Evolutionary conservation across 2,797 vertebrate genomes (phyloP), one percentile per base, ranked within the genome.

Genomic region (Chelonia mydas): DNA sequence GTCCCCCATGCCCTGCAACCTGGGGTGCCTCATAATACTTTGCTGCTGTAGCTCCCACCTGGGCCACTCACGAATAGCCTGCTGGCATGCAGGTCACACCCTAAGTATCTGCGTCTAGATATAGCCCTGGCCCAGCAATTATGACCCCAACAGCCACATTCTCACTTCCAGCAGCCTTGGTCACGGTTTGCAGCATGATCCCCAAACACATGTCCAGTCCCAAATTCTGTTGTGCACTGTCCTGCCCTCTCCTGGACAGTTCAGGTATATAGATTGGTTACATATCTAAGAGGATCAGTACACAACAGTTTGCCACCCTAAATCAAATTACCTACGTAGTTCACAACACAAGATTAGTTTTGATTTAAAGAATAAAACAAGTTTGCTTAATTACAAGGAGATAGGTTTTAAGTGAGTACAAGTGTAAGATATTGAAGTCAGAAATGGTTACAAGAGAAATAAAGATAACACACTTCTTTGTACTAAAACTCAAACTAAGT

Each of bases 101-200:
- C 19, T 65, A 15, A 65, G 61, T 17, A 8, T 65, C 33, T 72
- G 37, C 5, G 8, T 41, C 6, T 41, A 72, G 37, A 23, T 23
- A 72, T n/a, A 23, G 19, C 5, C n/a, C n/a, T 72, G n/a, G 10
- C 37, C 10, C 19, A 41, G n/a, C 65, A 72, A 37, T 37, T 16
- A 6, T 31, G 28, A 61, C 57, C 57, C 28, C 28, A 28, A 61
- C 57, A 61, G 65, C 19, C 19, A 41, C n/a, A 72, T 65, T 23
- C n/a, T 72, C 3, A 21, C 10, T 72, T 37, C 65, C n/a, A 72
- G 9, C 10, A 23, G 10, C 10, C n/a, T 72, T 72, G 10, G 19
- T 41, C 41, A 72, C 5, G 2, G 8, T 37, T 41, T 41, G n/a
- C 4, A 37, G 17, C 17, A 8, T 37, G n/a, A 21, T 7, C 0